Evolutionary conservation across 64 coral and sea anemone species (phyloP), one percentile per base, ranked within the genome.

Genomic region (Acropora yongei): DNA sequence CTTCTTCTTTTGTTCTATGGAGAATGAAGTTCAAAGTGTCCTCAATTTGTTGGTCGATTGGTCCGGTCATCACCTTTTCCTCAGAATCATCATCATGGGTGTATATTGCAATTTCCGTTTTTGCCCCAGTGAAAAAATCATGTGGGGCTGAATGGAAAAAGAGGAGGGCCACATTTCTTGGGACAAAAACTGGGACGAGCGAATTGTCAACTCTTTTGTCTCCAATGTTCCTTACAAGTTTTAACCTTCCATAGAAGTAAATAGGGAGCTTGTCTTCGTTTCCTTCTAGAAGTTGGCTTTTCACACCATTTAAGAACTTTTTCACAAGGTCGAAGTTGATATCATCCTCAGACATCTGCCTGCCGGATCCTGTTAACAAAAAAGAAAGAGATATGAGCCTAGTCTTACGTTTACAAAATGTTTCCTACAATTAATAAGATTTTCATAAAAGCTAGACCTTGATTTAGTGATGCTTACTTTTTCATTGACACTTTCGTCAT

Each of bases 31-130:
- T 45, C 72, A 87, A 18, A 3, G 78, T 75, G 3, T 77, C 18
- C 4, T 74, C 47, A 47, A 93, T 89, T 68, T 93, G 92, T 41
- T 61, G 60, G 48, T 93, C 78, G 14, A 93, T 47, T 51, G 92
- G 92, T 51, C 92, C 92, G 20, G 72, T 81, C 7, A 93, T 63
- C 0, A 18, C 16, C 49, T 67, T 5, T 49, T 93, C 92, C 1
- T 47, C 57, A 45, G 81, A 86, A 68, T 83, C 74, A 8, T 87
- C 78, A 40, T 87, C 78, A 41, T 89, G 78, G 11, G 68, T 88
- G 40, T 93, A 93, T 58, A 87, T 80, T 2, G 92, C 92, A 82
- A 93, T 87, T 87, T 93, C 92, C 53, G 87, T 83, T 87, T 80
- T 93, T 76, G 92, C 92, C 51, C 92, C 92, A 65, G 76, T 74